These are phyloP conservation scores for Oligia latruncula DNA, from an alignment of 2,888 invertebrate species.

Conservation along the genomic window DNA sequence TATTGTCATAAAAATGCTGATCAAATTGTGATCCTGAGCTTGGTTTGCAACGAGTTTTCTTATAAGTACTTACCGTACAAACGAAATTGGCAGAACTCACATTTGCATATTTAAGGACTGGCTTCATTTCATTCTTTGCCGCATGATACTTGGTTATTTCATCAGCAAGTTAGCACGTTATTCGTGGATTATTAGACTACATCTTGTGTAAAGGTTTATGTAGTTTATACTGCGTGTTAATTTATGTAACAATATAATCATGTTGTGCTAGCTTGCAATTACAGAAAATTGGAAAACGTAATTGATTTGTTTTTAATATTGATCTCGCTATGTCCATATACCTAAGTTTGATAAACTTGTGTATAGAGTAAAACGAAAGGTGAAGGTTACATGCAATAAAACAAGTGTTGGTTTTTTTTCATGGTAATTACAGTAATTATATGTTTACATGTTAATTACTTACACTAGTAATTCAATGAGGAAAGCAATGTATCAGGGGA, in stretches of 20 bases:
- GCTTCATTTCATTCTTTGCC: conserved; percentile 44
- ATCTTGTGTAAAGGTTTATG: conserved; percentile 22
- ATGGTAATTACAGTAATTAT: conserved; percentile 2
- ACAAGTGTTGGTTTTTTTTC: background rate
- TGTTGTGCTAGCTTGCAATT: conserved; percentile 5
- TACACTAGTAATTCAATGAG: conserved; percentile 15
- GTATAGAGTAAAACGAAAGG: background rate
- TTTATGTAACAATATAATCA: conserved; percentile 25
- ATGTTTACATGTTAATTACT: conserved; percentile 24
- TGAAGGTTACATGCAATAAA: background rate
- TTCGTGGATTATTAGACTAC: conserved; percentile 18
- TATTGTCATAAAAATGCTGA: conserved; percentile 40
- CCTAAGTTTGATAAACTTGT: background rate
- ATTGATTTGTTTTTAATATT: conserved; percentile 23
- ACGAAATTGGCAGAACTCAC: conserved; percentile 42
- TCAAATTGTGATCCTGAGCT: conserved; percentile 28
- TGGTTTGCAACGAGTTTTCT: conserved; percentile 42
- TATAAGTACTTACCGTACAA: conserved; percentile 31
- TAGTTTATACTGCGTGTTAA: conserved; percentile 22
- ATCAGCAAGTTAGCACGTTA: conserved; percentile 41
- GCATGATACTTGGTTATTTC: conserved; percentile 32
- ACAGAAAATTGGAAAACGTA: conserved; percentile 20
- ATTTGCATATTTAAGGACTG: conserved; percentile 57
- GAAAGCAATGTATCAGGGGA: conserved; percentile 10
- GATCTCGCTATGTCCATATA: background rate